Conservation (phyloP, 2,113 vertebrate genomes). For the Heloderma charlesbogerti region DNA sequence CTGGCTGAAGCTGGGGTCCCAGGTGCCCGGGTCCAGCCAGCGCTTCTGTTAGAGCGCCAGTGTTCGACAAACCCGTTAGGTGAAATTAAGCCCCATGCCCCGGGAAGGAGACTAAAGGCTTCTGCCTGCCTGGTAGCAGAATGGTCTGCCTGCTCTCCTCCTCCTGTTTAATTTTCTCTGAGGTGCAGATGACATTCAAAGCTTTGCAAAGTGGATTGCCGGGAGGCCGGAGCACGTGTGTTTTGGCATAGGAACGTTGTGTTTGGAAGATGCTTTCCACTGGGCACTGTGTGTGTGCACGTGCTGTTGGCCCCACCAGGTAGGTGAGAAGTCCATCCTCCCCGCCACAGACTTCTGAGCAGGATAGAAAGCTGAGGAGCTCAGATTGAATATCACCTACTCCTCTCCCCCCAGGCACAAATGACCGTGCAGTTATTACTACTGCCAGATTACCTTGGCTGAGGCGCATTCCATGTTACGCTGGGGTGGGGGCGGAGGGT, state of each 20-base stretch:
- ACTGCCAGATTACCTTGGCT: neutral
- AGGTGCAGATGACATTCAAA: conserved; percentile 48
- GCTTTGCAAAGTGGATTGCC: neutral
- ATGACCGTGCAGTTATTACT: neutral
- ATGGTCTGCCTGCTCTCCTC: conserved; percentile 50
- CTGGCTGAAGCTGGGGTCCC: neutral
- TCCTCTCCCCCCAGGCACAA: neutral
- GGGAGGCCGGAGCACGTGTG: neutral
- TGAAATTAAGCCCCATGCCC: conserved; percentile 63
- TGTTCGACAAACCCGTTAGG: conserved; percentile 73
- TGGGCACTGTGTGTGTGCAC: neutral
- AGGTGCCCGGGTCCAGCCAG: neutral
- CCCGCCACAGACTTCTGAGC: neutral
- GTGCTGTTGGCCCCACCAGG: neutral
- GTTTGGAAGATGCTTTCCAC: neutral
- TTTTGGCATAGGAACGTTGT: neutral
- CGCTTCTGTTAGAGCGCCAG: conserved; percentile 29
- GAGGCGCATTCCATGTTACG: neutral
- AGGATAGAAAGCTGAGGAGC: neutral
- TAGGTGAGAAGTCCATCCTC: fast-evolving
- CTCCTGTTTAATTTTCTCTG: conserved; percentile 27
- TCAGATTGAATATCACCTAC: too few species aligned
- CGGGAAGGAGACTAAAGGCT: conserved; percentile 52
- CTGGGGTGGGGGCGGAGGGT: neutral
- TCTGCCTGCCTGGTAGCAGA: conserved; percentile 61